Conservation (phyloP, 2,797 vertebrate species). For the Chromis chromis region DNA sequence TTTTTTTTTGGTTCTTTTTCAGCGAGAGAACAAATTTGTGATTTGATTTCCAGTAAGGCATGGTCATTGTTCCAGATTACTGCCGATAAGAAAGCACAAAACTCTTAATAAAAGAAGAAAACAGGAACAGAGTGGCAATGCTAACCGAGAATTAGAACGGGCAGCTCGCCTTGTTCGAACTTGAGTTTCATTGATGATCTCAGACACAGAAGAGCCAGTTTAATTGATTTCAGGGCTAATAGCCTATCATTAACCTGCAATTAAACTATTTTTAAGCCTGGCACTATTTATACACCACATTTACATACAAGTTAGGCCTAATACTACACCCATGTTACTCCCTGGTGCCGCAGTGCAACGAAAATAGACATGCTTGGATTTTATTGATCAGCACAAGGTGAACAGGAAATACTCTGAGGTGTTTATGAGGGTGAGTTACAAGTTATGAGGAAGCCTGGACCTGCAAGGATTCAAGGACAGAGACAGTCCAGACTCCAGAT, state of each 20-base stretch:
- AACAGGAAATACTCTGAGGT: slow-evolving; percentile 84
- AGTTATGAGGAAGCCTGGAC: slow-evolving; percentile 73
- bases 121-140: slow-evolving; percentile 4
- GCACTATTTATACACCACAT: not conserved
- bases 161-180: slow-evolving; percentile 23
- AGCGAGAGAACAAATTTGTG: slow-evolving; percentile 49
- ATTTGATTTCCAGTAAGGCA: slow-evolving; percentile 66
- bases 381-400: slow-evolving; percentile 80
- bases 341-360: slow-evolving; percentile 43
- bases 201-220: slow-evolving; percentile 11
- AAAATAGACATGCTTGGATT: slow-evolving; percentile 54
- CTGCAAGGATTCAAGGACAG: slow-evolving; percentile 52
- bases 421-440: slow-evolving; percentile 82
- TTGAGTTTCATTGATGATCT: slow-evolving; percentile 32
- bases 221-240: not conserved
- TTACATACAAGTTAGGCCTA: not conserved
- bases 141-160: slow-evolving; percentile 14
- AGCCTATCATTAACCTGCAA: not conserved
- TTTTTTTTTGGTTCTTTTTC: slow-evolving; percentile 38
- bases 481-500: slow-evolving; percentile 26
- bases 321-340: not conserved
- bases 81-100: slow-evolving; percentile 44
- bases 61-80: slow-evolving; percentile 52
- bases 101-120: not conserved
- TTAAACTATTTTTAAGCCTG: not conserved